Evolutionary conservation across 2,888 invertebrate genomes (phyloP).

Genomic region (Charanyca ferruginea): DNA sequence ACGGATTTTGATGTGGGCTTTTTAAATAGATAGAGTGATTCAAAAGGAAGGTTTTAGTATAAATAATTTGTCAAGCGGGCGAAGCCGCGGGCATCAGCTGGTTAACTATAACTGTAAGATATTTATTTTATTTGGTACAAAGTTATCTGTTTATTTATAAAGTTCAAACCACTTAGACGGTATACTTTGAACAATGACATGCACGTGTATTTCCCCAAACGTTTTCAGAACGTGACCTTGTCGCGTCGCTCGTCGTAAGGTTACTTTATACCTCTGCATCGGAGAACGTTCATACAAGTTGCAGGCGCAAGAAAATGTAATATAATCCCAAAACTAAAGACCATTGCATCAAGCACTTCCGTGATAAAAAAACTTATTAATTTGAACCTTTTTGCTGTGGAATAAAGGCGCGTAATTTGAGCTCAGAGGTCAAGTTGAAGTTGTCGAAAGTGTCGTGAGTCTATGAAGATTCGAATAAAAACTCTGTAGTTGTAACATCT

Average conservation of each 20-base stretch:
- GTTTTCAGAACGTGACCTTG: constrained; percentile 47
- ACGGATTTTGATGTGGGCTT: too few species aligned
- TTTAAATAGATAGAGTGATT: too few species aligned
- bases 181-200: constrained; percentile 33
- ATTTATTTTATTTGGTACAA: not conserved
- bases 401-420: constrained; percentile 29
- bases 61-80: too few species aligned
- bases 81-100: too few species aligned
- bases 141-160: constrained; percentile 4
- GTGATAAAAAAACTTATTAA: constrained; percentile 15
- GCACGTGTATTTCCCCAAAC: constrained; percentile 35
- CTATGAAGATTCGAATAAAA: constrained; percentile 69
- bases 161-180: not conserved
- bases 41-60: too few species aligned
- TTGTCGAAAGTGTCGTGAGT: constrained; percentile 51
- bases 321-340: constrained; percentile 38
- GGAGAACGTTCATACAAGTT: constrained; percentile 41
- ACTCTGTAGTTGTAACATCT: constrained; percentile 57
- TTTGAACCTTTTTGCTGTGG: constrained; percentile 23
- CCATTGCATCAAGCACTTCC: constrained; percentile 31
- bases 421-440: constrained; percentile 39
- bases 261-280: constrained; percentile 21
- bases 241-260: constrained; percentile 1
- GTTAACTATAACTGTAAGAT: too few species aligned
- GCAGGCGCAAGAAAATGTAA: constrained; percentile 42